These are phyloP conservation scores for Tinamus guttatus DNA, from an alignment of 2,113 vertebrate species.

Conservation along the genomic window DNA sequence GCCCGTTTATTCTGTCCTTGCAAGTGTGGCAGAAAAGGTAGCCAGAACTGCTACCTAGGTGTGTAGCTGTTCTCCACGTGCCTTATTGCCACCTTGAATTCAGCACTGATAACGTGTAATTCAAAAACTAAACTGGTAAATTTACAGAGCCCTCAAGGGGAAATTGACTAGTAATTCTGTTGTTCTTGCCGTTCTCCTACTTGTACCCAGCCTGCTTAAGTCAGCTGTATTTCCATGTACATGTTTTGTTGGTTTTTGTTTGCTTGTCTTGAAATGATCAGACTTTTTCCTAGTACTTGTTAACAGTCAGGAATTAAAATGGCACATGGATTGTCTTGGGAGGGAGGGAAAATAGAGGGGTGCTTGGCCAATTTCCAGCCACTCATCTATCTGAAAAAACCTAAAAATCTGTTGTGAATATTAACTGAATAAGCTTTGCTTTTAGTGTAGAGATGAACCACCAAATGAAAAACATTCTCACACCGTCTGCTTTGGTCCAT, in stretches of 20 bases:
- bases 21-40: too few relatives aligned
- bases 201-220: not conserved
- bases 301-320: not conserved
- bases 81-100: not conserved
- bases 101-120: too few relatives aligned
- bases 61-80: not conserved
- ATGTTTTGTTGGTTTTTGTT: not conserved
- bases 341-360: not conserved
- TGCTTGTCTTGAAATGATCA: not conserved
- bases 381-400: not conserved
- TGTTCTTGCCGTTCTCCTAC: not conserved
- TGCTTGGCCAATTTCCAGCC: not conserved
- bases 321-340: not conserved
- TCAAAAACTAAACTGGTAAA: not conserved
- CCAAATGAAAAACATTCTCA: not conserved
- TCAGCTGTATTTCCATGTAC: not conserved
- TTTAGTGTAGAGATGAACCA: not conserved
- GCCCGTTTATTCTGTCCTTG: not conserved
- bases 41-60: accelerated
- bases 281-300: not conserved
- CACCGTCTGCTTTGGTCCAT: not conserved
- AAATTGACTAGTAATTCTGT: not conserved
- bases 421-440: not conserved
- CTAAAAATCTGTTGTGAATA: not conserved
- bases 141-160: not conserved